Conservation (phyloP, 2,888 invertebrate species). For the Belgica antarctica region DNA sequence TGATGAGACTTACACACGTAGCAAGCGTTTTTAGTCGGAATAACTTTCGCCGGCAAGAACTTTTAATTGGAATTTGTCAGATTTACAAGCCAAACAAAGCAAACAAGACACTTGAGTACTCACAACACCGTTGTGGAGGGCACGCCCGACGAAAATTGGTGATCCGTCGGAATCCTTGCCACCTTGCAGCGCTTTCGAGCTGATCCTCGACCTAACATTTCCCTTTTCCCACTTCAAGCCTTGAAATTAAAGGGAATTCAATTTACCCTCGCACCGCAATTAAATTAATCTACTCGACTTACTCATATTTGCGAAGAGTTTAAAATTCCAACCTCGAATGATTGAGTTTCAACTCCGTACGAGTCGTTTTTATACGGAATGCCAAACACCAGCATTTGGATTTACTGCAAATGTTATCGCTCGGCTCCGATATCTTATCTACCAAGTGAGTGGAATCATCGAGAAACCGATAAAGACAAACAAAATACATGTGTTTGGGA, state of each 20-base stretch:
- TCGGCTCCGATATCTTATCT: no score
- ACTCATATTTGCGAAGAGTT: constrained; percentile 12
- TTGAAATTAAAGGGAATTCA: constrained; percentile 14
- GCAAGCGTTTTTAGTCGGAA: constrained; percentile 18
- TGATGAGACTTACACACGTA: constrained; percentile 26
- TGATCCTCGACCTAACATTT: neutral
- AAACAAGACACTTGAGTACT: no score
- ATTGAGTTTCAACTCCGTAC: constrained; percentile 8
- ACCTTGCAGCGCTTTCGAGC: neutral
- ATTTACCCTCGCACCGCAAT: neutral
- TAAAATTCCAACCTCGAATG: constrained; percentile 6
- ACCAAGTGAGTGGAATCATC: neutral
- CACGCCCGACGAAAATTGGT: constrained; percentile 26
- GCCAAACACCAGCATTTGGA: neutral
- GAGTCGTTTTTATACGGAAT: neutral
- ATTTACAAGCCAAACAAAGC: no score
- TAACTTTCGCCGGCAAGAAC: constrained; percentile 34
- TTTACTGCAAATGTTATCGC: no score
- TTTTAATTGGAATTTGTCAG: no score
- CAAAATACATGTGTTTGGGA: constrained; percentile 6
- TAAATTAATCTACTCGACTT: constrained; percentile 17
- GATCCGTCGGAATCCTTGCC: constrained; percentile 21
- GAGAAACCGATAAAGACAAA: constrained; percentile 5
- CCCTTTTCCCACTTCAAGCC: constrained; percentile 20
- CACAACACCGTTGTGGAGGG: constrained; percentile 1